These are phyloP conservation scores for Ormyrus rosae DNA, from an alignment of 2,888 invertebrate genomes.

Conservation along the genomic window DNA sequence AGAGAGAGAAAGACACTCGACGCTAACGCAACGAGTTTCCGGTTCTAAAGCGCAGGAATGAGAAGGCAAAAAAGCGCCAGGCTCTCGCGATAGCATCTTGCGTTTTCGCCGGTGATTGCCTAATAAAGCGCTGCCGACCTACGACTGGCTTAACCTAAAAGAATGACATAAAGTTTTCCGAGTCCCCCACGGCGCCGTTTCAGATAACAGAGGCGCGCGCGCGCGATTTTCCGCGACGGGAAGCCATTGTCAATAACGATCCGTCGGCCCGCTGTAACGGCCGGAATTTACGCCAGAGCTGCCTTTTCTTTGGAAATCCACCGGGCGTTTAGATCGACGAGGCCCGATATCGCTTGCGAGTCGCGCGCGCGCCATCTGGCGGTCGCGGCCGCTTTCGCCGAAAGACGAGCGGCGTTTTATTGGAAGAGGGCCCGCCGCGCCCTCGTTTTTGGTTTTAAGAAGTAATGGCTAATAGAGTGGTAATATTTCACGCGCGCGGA, in stretches of 20 bases:
- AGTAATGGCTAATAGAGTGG: too few species aligned
- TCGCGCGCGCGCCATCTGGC: not conserved
- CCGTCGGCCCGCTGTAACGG: constrained; percentile 12
- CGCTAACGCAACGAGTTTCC: too few species aligned
- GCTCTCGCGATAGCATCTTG: too few species aligned
- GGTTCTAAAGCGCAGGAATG: not conserved
- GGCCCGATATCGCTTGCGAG: not conserved
- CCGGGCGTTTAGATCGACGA: constrained; percentile 11
- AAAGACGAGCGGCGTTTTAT: too few species aligned
- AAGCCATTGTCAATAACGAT: constrained; percentile 39
- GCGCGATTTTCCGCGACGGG: constrained; percentile 26
- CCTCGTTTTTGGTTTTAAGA: too few species aligned
- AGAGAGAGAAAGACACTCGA: not conserved
- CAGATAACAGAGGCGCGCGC: constrained; percentile 16
- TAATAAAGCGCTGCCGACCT: too few species aligned
- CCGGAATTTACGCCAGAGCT: constrained; percentile 14
- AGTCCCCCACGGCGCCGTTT: not conserved
- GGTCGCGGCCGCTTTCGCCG: not conserved
- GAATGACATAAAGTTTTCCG: constrained; percentile 4
- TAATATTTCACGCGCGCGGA: too few species aligned
- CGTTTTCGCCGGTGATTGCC: too few species aligned
- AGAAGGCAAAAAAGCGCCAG: not conserved
- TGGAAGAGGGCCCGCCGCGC: too few species aligned
- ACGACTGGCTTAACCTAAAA: constrained; percentile 1
- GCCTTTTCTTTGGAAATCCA: constrained; percentile 7